Base-by-base conservation (phyloP, 2,888 invertebrate genomes). In the Aquatica leii region DNA sequence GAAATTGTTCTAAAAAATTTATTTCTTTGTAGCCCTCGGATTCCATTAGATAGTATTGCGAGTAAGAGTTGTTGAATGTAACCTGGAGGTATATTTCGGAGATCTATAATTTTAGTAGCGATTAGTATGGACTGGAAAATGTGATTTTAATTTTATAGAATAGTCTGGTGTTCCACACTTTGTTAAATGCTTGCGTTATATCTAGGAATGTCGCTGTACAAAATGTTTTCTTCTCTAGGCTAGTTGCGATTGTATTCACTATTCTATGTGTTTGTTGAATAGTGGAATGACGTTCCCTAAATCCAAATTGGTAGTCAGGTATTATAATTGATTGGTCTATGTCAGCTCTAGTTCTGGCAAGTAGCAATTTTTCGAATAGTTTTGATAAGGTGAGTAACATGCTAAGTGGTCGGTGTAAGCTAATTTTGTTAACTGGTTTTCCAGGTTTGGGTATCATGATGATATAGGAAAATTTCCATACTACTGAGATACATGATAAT, bases 401-500 rank as follows among this genome's bases (percentile, higher is more conserved):
- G 24, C 24, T 37, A 12, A 37, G 37, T 8, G 11, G 11, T 37
- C 37, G 11, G 11, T 37, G 9, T 8, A 12, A 37, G 37, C 11
- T 37, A 11, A 37, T 37, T 24, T 24, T 24, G 6, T 4, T 4
- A 24, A 24, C 24, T 24, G 24, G 24, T 24, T 24, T 24, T 24
- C 37, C 37, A 37, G 37, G 37, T 37, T 37, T 37, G 2, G 37
- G 11, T 4, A 37, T 37, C 11, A 37, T 37, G 9, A 37, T 37
- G 11, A 37, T 37, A 37, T 37, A 3, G 11, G 11, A 3, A 37
- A 37, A 37, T 37, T 70, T 55, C 46, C 46, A 41, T 18, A 41
- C 9, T 21, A 40, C 1, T 11, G 37, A 8, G 9, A 37, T 37
- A 37, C 9, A 37, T 37, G 37, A 54, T 65, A 51, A 12, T 37